Conservation (phyloP, 2,113 vertebrate species). For the Melozone crissalis region DNA sequence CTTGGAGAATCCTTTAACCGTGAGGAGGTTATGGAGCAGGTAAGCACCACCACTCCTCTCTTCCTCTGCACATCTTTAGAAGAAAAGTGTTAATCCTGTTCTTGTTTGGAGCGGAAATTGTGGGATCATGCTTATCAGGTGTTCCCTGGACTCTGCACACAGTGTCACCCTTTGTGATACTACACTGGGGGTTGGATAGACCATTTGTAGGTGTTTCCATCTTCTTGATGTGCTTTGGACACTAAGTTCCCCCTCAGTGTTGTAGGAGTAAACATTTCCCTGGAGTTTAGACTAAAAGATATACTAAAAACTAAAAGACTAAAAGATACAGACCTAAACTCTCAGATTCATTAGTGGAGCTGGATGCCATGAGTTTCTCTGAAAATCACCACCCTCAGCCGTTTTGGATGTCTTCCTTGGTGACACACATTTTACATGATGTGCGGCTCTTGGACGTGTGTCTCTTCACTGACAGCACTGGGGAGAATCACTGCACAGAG, state of each 20-base stretch:
- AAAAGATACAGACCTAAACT: neutral
- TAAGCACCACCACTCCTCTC: neutral
- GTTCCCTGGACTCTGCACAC: no score
- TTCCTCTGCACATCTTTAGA: neutral
- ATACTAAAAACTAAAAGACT: no score
- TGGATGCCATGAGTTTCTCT: neutral
- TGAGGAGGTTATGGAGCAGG: neutral
- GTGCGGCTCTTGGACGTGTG: neutral
- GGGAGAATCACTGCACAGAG: neutral
- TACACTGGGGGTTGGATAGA: rapidly evolving
- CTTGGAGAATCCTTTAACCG: neutral
- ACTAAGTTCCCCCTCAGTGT: neutral
- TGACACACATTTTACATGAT: rapidly evolving
- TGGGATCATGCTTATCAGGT: rapidly evolving
- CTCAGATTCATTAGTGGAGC: neutral
- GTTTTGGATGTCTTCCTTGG: neutral
- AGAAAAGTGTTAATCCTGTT: neutral
- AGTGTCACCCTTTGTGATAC: rapidly evolving
- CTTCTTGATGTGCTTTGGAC: neutral
- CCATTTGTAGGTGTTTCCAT: neutral
- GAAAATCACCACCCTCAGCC: neutral
- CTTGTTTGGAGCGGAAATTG: neutral
- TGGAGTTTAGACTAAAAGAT: neutral
- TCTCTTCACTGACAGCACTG: neutral
- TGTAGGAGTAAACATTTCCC: neutral